Conservation (phyloP, 2,113 vertebrate genomes). For the Cryptomyrus ogoouensis region DNA sequence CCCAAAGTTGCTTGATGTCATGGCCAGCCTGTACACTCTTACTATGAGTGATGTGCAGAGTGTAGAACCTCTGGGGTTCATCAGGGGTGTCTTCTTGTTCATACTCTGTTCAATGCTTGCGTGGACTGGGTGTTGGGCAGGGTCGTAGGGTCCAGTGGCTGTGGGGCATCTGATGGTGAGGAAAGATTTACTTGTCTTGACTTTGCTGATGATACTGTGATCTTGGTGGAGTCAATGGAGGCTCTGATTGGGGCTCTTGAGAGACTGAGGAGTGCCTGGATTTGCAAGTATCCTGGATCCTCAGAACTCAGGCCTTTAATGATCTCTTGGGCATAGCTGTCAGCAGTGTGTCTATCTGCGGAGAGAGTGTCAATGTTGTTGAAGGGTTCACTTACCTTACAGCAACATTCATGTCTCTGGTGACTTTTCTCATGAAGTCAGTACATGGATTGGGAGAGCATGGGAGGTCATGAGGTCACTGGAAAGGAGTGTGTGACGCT, state of each 20-base stretch:
- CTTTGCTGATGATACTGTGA: too few relatives aligned
- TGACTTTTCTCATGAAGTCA: not conserved
- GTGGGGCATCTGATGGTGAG: not conserved
- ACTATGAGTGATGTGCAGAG: not conserved
- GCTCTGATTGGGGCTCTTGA: too few relatives aligned
- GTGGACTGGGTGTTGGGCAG: not conserved
- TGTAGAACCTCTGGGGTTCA: not conserved
- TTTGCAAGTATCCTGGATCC: too few relatives aligned
- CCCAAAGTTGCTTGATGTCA: not conserved
- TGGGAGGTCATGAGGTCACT: not conserved
- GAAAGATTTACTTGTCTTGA: not conserved
- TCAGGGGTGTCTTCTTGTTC: not conserved
- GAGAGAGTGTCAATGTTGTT: not conserved
- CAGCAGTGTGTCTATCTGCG: too few relatives aligned
- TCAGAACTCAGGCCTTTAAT: too few relatives aligned
- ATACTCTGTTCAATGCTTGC: not conserved
- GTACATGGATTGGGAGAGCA: not conserved
- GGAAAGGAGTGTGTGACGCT: not conserved
- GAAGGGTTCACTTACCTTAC: not conserved
- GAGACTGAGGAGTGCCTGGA: too few relatives aligned
- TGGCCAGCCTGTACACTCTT: not conserved
- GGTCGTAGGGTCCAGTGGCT: not conserved
- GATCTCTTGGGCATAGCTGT: not conserved
- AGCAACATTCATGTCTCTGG: not conserved
- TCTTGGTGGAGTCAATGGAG: too few relatives aligned